Evolutionary conservation across 1,140 invertebrate species (phyloP).

Genomic region (Temnothorax nylanderi): DNA sequence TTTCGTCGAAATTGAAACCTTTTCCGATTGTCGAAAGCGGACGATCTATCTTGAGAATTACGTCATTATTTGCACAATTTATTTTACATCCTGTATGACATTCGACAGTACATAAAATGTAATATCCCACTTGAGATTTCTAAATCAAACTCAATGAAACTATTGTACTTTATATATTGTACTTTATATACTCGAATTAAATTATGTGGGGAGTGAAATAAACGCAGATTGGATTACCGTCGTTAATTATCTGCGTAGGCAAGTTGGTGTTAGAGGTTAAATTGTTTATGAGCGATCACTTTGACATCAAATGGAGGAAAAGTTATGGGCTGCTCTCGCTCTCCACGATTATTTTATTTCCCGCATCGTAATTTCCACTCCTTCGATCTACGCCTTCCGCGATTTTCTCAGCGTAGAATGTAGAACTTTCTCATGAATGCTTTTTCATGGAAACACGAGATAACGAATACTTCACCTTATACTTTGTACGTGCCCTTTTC

Average conservation of each 20-base stretch:
- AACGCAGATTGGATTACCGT: constrained; percentile 4
- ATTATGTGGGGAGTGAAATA: not conserved
- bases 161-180: not conserved
- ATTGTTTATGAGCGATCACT: constrained; percentile 42
- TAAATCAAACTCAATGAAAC: not conserved
- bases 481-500: constrained; percentile 49
- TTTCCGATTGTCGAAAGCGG: not conserved
- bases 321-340: constrained; percentile 42
- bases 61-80: not conserved
- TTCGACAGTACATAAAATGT: not conserved
- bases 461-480: constrained; percentile 23
- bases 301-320: constrained; percentile 14
- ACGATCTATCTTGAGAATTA: not conserved
- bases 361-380: constrained; percentile 31
- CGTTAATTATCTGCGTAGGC: constrained; percentile 13
- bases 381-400: constrained; percentile 24
- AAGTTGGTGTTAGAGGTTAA: constrained; percentile 15
- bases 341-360: constrained; percentile 35
- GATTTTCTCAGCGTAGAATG: constrained; percentile 42
- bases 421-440: constrained; percentile 54
- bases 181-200: constrained; percentile 3
- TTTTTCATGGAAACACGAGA: constrained; percentile 21
- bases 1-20: not conserved
- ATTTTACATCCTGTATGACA: not conserved
- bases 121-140: not conserved